phyloP scores from a whole-genome alignment of 2,113 vertebrate species.

The Ramphastos sulfuratus region DNA sequence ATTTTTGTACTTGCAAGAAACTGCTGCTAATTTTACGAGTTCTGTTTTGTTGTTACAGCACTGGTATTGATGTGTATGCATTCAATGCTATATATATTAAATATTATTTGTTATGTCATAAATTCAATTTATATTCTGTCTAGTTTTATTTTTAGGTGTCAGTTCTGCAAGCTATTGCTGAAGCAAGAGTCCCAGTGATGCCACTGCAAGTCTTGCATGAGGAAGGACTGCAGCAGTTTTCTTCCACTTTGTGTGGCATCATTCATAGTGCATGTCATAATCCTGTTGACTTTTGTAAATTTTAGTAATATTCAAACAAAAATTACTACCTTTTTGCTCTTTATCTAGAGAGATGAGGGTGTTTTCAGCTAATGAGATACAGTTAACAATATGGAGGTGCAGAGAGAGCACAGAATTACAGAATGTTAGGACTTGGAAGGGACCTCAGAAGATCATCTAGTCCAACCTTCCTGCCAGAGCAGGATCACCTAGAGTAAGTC shows the following conservation, averaged over 20 bases:
- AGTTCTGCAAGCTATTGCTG: neutral
- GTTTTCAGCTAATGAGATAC: neutral
- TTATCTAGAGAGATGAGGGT: neutral
- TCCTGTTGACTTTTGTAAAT: neutral
- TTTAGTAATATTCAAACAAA: neutral
- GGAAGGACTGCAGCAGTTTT: neutral
- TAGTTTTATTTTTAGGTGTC: neutral
- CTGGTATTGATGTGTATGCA: constrained; percentile 76
- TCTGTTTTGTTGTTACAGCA: constrained; percentile 74
- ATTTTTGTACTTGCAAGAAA: constrained; percentile 95
- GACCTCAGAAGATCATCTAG: too few species aligned
- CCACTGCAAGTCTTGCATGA: neutral
- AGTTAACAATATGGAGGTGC: neutral
- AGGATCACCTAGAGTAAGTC: too few species aligned
- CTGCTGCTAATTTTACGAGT: constrained; percentile 87
- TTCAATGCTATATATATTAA: constrained; percentile 76
- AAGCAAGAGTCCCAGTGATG: neutral
- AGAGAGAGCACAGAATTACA: too few species aligned
- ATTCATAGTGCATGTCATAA: neutral
- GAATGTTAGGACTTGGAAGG: too few species aligned
- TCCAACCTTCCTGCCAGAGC: too few species aligned
- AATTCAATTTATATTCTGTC: neutral
- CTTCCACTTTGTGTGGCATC: neutral
- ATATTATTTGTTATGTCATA: constrained; percentile 73
- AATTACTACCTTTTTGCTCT: neutral